A percentile compares a stretch with the other conserved stretches of the same genome.
These are phyloP conservation scores for Bradypodion pumilum DNA, from an alignment of 2,797 vertebrate species.

Conservation along the genomic window DNA sequence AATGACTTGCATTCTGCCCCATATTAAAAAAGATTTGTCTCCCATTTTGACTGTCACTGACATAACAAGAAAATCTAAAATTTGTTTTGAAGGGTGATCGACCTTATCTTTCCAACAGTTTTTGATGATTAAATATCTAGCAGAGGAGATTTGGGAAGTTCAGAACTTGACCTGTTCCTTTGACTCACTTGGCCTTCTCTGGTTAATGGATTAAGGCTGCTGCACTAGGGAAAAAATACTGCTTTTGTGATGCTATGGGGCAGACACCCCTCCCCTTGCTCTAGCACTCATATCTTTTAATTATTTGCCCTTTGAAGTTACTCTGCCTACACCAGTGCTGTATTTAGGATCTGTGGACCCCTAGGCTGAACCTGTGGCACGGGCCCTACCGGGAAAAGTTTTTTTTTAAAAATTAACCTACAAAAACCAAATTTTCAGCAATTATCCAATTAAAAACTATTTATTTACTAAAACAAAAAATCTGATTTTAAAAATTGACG, in stretches of 20 bases:
- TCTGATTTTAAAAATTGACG: too few relatives aligned
- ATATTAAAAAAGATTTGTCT: neutral
- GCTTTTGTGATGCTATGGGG: neutral
- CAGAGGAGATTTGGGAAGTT: neutral
- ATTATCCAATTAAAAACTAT: too few relatives aligned
- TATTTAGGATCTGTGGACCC: too few relatives aligned
- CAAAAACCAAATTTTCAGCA: too few relatives aligned
- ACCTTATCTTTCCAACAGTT: neutral
- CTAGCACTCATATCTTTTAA: neutral
- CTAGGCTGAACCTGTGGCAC: too few relatives aligned
- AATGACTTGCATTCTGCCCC: too few relatives aligned
- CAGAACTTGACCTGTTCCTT: neutral
- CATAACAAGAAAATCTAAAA: neutral
- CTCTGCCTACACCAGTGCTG: neutral
- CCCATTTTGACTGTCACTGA: neutral
- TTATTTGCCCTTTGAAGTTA: neutral
- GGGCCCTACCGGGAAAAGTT: too few relatives aligned
- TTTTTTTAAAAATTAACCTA: too few relatives aligned
- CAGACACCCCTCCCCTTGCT: neutral
- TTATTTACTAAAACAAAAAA: too few relatives aligned
- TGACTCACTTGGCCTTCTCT: neutral
- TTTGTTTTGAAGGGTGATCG: neutral
- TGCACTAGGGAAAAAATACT: neutral
- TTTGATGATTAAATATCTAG: neutral
- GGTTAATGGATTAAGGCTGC: neutral